Base-by-base conservation (phyloP, 2,113 vertebrate genomes). In the Oryzias javanicus region DNA sequence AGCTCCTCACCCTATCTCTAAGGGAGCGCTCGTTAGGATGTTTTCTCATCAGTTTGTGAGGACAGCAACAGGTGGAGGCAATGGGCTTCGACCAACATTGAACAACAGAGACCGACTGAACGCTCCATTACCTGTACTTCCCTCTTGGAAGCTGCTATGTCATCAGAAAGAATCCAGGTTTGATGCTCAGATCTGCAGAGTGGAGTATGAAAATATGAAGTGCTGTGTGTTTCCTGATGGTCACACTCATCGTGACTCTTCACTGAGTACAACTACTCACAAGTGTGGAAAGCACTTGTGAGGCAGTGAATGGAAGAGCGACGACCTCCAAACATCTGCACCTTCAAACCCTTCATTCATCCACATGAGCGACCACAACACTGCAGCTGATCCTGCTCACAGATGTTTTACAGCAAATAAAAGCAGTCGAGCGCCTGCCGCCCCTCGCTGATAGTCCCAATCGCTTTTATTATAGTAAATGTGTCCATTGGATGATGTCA, bases 401-500 rank as follows among this genome's bases (percentile, higher is more conserved):
- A 27, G 10, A 8, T 70, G 76, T 70, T 40, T 60, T 62, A 64
- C 44, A 54, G 46, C 47, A 63, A 50, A 50, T 52, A 48, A 12
- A 42, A 60, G 41, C 42, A 14, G 29, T 18, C 48, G 22, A 59
- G 27, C 76, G 55, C 58, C 54, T 17, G 59, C 51, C 10, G 42
- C 24, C 13, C 54, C 4, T 22, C 16, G 29, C 46, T 68, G 82
- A 78, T 75, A 55, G 68, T 81, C 65, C 82, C 82, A 81, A 80
- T 79, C 62, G 45, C 75, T 85, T 82, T 85, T 80, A 84, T 86
- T 77, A 80, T 53, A 74, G 60, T 79, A 51, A n/a, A 57, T 79
- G 82, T 85, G 90, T 89, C 80, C 82, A 79, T 84, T 70, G 83
- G 72, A 89, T 90, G 79, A 89, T 82, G 86, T 90, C 89, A 90